phyloP scores from a whole-genome alignment of 2,113 vertebrate species.

The Oriolus oriolus region DNA sequence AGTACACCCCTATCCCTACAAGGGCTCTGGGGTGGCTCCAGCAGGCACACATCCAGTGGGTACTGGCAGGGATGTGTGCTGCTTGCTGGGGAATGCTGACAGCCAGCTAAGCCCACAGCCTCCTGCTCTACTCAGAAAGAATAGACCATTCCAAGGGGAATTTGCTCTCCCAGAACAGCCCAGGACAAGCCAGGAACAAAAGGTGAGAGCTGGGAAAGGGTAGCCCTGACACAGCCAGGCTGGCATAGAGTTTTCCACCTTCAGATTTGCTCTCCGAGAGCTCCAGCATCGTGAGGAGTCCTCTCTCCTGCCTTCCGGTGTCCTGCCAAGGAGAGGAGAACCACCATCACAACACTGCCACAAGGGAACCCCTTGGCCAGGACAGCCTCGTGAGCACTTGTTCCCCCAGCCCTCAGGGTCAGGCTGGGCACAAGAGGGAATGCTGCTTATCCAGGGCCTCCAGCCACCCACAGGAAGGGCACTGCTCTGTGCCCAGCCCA shows the following conservation, averaged over 20 bases:
- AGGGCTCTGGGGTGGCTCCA: neutral
- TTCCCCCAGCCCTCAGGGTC: neutral
- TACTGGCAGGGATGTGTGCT: neutral
- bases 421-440: neutral
- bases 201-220: neutral
- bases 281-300: slow-evolving; percentile 75
- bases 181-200: rapidly evolving
- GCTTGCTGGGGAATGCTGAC: neutral
- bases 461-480: neutral
- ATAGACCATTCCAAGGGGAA: neutral
- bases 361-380: rapidly evolving
- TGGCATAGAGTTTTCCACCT: slow-evolving; percentile 56
- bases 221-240: neutral
- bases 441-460: neutral
- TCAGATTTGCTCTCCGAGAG: slow-evolving; percentile 64
- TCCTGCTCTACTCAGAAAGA: neutral
- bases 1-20: neutral
- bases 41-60: neutral
- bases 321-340: slow-evolving; percentile 55
- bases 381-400: rapidly evolving
- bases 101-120: neutral
- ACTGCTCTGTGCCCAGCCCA: neutral
- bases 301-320: slow-evolving; percentile 13
- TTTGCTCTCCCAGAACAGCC: neutral
- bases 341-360: neutral